A percentile compares a stretch with the other conserved stretches of the same genome.
Conservation (phyloP, 2,797 vertebrate species). For the Sciurus vulgaris region DNA sequence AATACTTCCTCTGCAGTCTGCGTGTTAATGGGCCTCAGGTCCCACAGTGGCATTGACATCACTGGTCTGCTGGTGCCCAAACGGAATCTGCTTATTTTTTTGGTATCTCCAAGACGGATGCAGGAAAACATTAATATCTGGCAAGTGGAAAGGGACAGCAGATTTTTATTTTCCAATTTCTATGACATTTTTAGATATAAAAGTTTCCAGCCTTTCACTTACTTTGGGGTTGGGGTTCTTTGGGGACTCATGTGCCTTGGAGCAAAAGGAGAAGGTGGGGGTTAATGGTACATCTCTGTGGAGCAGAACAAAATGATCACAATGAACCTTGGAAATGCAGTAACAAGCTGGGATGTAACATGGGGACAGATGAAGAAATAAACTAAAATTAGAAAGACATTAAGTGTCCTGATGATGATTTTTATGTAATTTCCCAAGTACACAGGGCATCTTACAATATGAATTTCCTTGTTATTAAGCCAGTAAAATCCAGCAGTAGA, state of each 20-base stretch:
- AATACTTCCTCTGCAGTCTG: constrained; percentile 57
- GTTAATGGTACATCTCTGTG: background rate
- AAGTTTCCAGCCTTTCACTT: background rate
- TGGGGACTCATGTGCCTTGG: background rate
- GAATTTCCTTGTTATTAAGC: constrained; percentile 70
- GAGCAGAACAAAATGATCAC: background rate
- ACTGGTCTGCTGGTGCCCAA: background rate
- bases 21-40: constrained; percentile 27
- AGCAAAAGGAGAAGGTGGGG: background rate
- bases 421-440: constrained; percentile 74
- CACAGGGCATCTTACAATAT: constrained; percentile 65
- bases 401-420: constrained; percentile 69
- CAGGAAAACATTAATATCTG: background rate
- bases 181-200: background rate
- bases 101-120: background rate
- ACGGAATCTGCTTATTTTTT: background rate
- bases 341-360: constrained; percentile 35
- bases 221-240: background rate
- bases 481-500: constrained; percentile 62
- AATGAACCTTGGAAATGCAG: background rate
- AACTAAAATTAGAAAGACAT: constrained; percentile 81
- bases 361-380: constrained; percentile 70
- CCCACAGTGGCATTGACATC: constrained; percentile 20
- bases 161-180: constrained; percentile 29
- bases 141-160: background rate